Conservation (phyloP, 1,140 invertebrate species). For the Dinoponera quadriceps region DNA sequence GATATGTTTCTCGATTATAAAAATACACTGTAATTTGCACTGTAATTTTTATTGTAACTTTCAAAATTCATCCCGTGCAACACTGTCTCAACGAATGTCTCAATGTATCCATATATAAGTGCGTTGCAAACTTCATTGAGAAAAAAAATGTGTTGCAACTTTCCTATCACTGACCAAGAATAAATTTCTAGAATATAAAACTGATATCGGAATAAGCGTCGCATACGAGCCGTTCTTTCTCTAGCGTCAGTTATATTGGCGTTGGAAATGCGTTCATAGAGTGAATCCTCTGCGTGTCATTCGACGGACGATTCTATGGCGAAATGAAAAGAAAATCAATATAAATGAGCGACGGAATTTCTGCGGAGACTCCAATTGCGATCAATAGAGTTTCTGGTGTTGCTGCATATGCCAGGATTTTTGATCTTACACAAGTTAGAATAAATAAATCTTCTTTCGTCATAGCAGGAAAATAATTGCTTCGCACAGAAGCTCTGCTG, state of each 20-base stretch:
- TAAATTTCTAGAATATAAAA: slow-evolving; percentile 13
- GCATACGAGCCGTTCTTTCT: slow-evolving; percentile 25
- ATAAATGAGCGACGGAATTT: not conserved
- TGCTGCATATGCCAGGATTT: not conserved
- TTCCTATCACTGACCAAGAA: too few relatives aligned
- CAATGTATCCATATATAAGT: not conserved
- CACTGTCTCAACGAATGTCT: too few relatives aligned
- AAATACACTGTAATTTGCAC: too few relatives aligned
- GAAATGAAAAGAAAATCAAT: slow-evolving; percentile 6
- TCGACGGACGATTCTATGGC: too few relatives aligned
- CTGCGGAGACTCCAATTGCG: too few relatives aligned
- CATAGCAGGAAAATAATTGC: slow-evolving; percentile 47
- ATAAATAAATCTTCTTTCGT: slow-evolving; percentile 22
- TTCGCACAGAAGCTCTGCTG: slow-evolving; percentile 28
- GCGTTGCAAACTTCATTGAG: not conserved
- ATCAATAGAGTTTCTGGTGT: too few relatives aligned
- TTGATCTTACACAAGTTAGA: not conserved
- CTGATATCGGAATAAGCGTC: not conserved
- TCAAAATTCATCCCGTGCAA: too few relatives aligned
- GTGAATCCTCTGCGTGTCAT: not conserved
- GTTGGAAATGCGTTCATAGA: slow-evolving; percentile 13
- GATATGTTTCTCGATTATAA: too few relatives aligned
- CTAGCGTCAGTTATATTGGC: not conserved
- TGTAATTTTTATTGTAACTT: too few relatives aligned
- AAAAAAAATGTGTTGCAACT: too few relatives aligned